phyloP scores from a whole-genome alignment of 2,797 vertebrate species.

The Prionace glauca region DNA sequence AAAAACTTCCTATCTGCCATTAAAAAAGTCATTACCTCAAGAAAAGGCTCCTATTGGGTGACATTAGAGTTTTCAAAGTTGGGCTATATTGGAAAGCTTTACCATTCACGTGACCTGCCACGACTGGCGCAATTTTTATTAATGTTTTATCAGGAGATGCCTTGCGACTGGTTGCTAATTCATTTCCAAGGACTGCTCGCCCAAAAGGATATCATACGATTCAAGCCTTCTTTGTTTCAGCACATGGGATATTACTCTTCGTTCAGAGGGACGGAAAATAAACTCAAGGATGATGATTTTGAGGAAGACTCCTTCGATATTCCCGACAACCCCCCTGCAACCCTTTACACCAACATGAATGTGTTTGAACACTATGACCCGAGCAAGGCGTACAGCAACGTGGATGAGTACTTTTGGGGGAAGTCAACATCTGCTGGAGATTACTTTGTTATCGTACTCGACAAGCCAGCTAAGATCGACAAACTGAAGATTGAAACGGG shows the following conservation, averaged over 20 bases:
- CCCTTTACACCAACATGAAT: constrained; percentile 85
- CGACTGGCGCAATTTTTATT: constrained; percentile 89
- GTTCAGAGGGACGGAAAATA: constrained; percentile 92
- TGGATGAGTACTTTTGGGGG: constrained; percentile 94
- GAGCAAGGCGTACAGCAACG: constrained; percentile 85
- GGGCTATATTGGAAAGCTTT: constrained; percentile 95
- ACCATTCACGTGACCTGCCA: constrained; percentile 87
- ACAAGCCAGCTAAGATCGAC: constrained; percentile 77
- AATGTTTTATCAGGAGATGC: constrained; percentile 99
- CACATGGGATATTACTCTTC: constrained; percentile 99
- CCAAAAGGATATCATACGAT: constrained; percentile 93
- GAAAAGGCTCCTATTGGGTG: constrained; percentile 93
- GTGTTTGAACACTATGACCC: constrained; percentile 92
- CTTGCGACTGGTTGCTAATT: constrained; percentile 93
- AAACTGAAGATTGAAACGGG: constrained; percentile 89
- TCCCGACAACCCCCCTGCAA: constrained; percentile 91
- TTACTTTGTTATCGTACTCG: constrained; percentile 81
- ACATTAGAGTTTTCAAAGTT: constrained; percentile 97
- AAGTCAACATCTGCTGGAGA: constrained; percentile 84
- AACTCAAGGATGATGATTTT: constrained; percentile 93
- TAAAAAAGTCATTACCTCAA: constrained; percentile 91
- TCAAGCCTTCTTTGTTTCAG: constrained; percentile 95
- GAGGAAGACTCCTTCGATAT: constrained; percentile 92
- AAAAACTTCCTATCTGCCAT: constrained; percentile 88
- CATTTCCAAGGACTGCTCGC: constrained; percentile 87